Percentiles rank a stretch among this genome's conserved stretches.
phyloP scores from a whole-genome alignment of 1,140 invertebrate genomes.

The Drosophila tsacasi region DNA sequence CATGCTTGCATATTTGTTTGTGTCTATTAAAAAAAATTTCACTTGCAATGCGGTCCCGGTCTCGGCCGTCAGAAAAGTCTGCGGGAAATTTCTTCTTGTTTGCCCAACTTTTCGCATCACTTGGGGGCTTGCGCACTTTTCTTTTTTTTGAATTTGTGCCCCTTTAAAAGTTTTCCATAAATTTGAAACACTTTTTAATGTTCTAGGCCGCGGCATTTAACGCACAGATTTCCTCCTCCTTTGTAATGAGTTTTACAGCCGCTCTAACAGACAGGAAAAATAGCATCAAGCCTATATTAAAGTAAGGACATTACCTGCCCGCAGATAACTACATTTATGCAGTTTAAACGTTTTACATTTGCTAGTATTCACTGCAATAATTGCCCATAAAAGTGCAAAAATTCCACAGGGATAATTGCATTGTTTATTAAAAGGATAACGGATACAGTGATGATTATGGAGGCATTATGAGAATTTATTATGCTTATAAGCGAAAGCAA shows the following conservation, averaged over 20 bases:
- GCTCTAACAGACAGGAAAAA: slow-evolving; percentile 8
- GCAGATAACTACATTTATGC: neutral
- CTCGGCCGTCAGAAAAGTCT: slow-evolving; percentile 23
- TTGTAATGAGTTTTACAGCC: slow-evolving; percentile 17
- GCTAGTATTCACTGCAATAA: neutral
- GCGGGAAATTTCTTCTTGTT: slow-evolving; percentile 28
- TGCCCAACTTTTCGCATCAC: slow-evolving; percentile 41
- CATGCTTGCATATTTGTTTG: slow-evolving; percentile 29
- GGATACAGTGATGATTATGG: slow-evolving; percentile 11
- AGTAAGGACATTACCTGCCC: neutral
- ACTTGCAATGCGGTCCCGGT: slow-evolving; percentile 30
- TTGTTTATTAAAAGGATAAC: slow-evolving; percentile 2
- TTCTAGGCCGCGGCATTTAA: slow-evolving; percentile 27
- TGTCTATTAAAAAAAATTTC: slow-evolving; percentile 53
- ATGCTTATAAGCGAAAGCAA: neutral
- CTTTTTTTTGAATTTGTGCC: neutral
- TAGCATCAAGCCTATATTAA: slow-evolving; percentile 9
- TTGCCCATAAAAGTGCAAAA: neutral
- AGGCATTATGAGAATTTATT: neutral
- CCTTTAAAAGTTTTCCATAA: slow-evolving; percentile 36
- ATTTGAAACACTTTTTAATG: slow-evolving; percentile 40
- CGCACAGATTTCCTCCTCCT: neutral
- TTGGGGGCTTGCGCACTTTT: slow-evolving; percentile 32
- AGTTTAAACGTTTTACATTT: neutral
- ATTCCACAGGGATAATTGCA: neutral